Conservation (phyloP, 2,113 vertebrate species). For the Cinclus cinclus region DNA sequence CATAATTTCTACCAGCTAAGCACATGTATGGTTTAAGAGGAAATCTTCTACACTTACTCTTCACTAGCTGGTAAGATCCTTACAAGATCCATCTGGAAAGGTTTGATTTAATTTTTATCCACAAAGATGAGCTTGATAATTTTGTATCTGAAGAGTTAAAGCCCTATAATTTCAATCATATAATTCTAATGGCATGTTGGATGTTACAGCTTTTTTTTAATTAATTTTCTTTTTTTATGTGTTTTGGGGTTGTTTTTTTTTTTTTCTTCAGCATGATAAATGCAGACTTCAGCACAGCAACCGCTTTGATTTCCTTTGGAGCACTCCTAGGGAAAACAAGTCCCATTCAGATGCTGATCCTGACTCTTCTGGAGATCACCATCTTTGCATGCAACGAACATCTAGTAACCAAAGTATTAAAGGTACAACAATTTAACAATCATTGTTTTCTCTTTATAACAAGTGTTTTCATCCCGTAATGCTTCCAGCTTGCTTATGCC, state of each 20-base stretch:
- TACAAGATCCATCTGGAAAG: not conserved
- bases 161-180: not conserved
- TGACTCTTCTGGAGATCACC: constrained; percentile 90
- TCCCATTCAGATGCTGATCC: constrained; percentile 90
- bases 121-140: not conserved
- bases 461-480: not conserved
- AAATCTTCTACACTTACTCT: not conserved
- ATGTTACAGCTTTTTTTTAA: not conserved
- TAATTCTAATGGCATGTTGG: not conserved
- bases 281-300: constrained; percentile 94
- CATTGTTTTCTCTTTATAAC: not conserved
- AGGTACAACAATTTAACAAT: constrained; percentile 57
- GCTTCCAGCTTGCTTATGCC: not conserved
- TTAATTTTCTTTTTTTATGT: not conserved
- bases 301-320: constrained; percentile 94
- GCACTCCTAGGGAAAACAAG: constrained; percentile 94
- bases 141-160: not conserved
- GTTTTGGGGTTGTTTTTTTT: not conserved
- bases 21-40: not conserved
- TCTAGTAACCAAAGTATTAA: constrained; percentile 68
- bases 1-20: not conserved
- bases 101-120: not conserved
- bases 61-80: not conserved
- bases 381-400: constrained; percentile 88
- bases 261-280: constrained; percentile 85